Conservation (phyloP, 2,888 invertebrate genomes). For the Epinotia nisella region DNA sequence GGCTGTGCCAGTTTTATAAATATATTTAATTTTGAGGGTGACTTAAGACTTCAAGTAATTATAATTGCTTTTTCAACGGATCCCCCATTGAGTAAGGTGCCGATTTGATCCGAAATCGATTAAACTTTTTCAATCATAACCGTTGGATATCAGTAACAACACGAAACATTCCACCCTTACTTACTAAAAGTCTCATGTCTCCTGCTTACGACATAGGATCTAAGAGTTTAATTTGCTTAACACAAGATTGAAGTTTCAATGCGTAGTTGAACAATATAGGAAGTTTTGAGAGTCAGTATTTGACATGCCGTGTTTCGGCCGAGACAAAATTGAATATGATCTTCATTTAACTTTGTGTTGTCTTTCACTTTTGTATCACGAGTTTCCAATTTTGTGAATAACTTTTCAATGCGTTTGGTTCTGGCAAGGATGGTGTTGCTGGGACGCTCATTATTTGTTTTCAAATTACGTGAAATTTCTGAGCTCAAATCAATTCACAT, state of each 20-base stretch:
- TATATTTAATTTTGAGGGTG: neutral
- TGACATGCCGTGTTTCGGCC: constrained; percentile 29
- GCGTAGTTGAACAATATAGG: neutral
- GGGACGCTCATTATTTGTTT: neutral
- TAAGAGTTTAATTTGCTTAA: neutral
- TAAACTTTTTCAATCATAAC: constrained; percentile 69
- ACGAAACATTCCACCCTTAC: constrained; percentile 29
- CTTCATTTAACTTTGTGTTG: constrained; percentile 50
- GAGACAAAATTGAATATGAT: constrained; percentile 47
- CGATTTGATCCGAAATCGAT: constrained; percentile 53
- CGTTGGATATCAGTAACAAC: constrained; percentile 49
- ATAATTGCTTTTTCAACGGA: constrained; percentile 29
- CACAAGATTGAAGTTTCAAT: neutral
- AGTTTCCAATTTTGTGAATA: constrained; percentile 11
- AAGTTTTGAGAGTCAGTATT: constrained; percentile 7
- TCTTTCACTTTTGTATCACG: constrained; percentile 24
- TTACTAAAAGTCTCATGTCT: constrained; percentile 1
- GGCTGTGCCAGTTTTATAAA: neutral
- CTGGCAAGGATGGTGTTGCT: neutral
- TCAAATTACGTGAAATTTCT: neutral
- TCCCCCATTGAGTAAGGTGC: constrained; percentile 16
- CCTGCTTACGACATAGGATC: neutral
- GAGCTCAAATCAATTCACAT: neutral
- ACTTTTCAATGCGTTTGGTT: neutral
- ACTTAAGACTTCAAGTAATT: constrained; percentile 26